Percentiles rank a stretch among this genome's conserved stretches.
These are phyloP conservation scores for Cyanoderma ruficeps DNA, from an alignment of 2,113 vertebrate species.

Conservation along the genomic window DNA sequence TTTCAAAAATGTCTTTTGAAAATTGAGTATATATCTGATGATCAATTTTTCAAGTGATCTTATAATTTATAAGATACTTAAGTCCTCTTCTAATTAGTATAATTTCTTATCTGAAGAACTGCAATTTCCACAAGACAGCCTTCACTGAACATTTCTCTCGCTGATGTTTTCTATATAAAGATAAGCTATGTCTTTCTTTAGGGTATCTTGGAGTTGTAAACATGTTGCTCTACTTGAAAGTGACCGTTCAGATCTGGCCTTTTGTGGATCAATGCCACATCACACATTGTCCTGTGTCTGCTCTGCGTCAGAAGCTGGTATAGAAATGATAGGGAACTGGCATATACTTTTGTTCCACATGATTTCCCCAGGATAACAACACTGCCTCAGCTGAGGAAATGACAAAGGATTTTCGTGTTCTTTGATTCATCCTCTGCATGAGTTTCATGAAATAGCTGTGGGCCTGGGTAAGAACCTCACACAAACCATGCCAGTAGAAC, in stretches of 20 bases:
- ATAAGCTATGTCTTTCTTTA: not conserved
- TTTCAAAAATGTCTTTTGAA: not conserved
- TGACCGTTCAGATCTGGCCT: not conserved
- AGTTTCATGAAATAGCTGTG: not conserved
- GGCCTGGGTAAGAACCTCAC: not conserved
- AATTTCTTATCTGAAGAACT: slow-evolving; percentile 9
- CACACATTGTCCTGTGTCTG: not conserved
- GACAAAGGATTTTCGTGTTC: not conserved
- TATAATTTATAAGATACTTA: not conserved
- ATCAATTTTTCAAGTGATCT: not conserved
- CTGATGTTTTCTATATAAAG: not conserved
- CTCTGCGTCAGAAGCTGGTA: not conserved
- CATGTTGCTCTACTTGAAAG: not conserved
- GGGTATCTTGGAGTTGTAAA: not conserved
- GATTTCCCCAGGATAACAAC: not conserved
- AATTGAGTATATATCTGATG: not conserved
- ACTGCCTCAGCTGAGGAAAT: not conserved
- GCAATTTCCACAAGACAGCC: not conserved
- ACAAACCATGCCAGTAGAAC: not conserved
- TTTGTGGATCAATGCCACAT: not conserved
- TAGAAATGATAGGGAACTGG: not conserved
- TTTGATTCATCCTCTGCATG: not conserved
- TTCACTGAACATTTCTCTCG: not conserved
- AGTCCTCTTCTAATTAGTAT: slow-evolving; percentile 12
- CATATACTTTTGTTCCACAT: not conserved